Evolutionary conservation across 2,888 invertebrate species (phyloP).

Genomic region (Protodeltote pygarga): DNA sequence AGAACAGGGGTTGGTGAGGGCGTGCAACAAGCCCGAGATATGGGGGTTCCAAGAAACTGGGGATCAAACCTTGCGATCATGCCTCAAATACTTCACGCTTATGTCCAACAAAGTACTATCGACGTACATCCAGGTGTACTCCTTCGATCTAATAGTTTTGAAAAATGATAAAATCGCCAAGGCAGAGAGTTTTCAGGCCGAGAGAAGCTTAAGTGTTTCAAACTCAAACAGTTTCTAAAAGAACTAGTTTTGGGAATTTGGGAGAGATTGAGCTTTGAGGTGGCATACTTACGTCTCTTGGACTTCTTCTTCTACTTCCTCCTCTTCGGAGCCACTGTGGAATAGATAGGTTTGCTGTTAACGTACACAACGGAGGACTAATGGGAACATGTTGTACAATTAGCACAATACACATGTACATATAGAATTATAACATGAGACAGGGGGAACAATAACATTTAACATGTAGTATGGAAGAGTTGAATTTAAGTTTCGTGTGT

Average conservation of each 20-base stretch:
- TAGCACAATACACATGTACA: slow-evolving; percentile 37
- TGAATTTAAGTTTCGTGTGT: slow-evolving; percentile 20
- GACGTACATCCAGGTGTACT: slow-evolving; percentile 47
- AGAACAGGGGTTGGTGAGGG: slow-evolving; percentile 80
- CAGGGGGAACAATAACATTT: slow-evolving; percentile 27
- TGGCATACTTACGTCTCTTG: slow-evolving; percentile 90
- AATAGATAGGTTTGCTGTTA: slow-evolving; percentile 57
- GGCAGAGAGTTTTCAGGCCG: slow-evolving; percentile 77
- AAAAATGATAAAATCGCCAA: slow-evolving; percentile 71
- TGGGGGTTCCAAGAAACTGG: slow-evolving; percentile 64
- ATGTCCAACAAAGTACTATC: slow-evolving; percentile 55
- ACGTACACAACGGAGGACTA: slow-evolving; percentile 39
- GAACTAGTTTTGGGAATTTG: slow-evolving; percentile 54
- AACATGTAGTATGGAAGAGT: slow-evolving; percentile 23
- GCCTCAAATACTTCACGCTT: slow-evolving; percentile 65
- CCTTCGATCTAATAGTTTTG: slow-evolving; percentile 57
- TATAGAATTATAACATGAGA: slow-evolving; percentile 14
- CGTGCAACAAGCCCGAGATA: slow-evolving; percentile 77
- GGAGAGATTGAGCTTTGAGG: slow-evolving; percentile 22
- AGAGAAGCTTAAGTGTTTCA: slow-evolving; percentile 77
- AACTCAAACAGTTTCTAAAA: slow-evolving; percentile 76
- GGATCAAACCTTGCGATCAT: slow-evolving; percentile 69
- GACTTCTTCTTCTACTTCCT: slow-evolving; percentile 93
- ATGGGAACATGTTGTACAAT: slow-evolving; percentile 32
- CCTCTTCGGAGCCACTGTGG: slow-evolving; percentile 90